Base-by-base conservation (phyloP, 2,113 vertebrate genomes). In the Melanerpes formicivorus region DNA sequence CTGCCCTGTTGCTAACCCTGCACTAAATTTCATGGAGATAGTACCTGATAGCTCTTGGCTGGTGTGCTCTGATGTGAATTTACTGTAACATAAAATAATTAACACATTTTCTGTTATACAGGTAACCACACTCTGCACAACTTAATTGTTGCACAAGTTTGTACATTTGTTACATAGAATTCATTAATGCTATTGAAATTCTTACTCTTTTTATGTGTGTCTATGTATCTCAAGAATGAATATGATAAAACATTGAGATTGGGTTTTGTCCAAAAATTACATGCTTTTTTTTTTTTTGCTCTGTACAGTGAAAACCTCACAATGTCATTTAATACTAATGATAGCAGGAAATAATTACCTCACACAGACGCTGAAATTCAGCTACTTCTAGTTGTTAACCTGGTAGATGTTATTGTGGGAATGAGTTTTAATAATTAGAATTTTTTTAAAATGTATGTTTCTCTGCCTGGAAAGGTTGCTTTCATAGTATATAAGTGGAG, bases 1-100 rank as follows among this genome's bases (percentile, higher is more conserved):
- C 91, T 93, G 65, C 72, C n/a, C 40, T 95, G 14, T 97, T 92
- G 95, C 95, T 98, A 98, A 99, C 97, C 97, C 95, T 98, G 97
- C 97, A 97, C 97, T 98, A 97, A 98, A 97, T 96, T 94, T 94
- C 84, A 93, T 72, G 69, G 90, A 90, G 58, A 52, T 87, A 94
- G 74, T 87, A 67, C 64, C 89, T 91, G 32, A 78, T 97, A 90
- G 89, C 54, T 96, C 69, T 75, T 96, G 87, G 93, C 98, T 98
- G 96, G 70, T 97, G 84, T 97, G 95, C 91, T 96, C 94, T 94
- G 93, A 70, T 83, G 63, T 88, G 58, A 46, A 74, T 93, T 94
- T 89, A 88, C 81, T 74, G 67, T 96, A 97, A 97, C 77, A 78
- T 75, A 37, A 78, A 73, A 84, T 11, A 55, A 95, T 91, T 98